These are phyloP conservation scores for Erethizon dorsatum DNA, from an alignment of 2,797 vertebrate species.

Conservation along the genomic window DNA sequence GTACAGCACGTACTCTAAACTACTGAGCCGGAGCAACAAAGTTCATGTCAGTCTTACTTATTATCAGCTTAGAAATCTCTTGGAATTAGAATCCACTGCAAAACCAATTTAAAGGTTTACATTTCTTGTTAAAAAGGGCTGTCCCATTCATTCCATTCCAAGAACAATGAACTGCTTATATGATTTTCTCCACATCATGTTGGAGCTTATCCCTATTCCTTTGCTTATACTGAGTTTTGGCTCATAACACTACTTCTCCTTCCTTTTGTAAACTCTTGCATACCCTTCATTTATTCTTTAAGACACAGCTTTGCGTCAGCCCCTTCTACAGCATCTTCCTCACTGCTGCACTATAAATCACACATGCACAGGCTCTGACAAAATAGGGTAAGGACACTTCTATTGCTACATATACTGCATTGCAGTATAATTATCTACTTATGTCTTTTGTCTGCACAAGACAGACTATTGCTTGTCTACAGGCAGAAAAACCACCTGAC, in stretches of 20 bases:
- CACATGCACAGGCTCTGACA: not conserved
- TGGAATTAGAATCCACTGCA: slow-evolving; percentile 19
- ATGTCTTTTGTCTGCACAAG: not conserved
- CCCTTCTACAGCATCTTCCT: not conserved
- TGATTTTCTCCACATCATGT: not conserved
- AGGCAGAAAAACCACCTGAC: not conserved
- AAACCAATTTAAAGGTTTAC: not conserved
- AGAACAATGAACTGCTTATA: not conserved
- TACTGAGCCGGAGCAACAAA: slow-evolving; percentile 31
- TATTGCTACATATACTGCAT: not conserved
- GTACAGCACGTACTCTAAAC: not conserved
- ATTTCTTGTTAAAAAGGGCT: not conserved
- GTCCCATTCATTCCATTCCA: not conserved
- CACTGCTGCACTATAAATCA: not conserved
- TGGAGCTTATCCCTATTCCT: not conserved
- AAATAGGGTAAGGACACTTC: not conserved
- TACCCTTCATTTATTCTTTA: not conserved
- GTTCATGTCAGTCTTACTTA: slow-evolving; percentile 16
- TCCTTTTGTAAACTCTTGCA: not conserved
- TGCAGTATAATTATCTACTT: not conserved
- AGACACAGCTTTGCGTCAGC: not conserved
- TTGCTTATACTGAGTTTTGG: not conserved
- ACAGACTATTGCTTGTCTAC: not conserved
- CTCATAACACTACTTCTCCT: not conserved
- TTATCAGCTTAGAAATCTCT: slow-evolving; percentile 12